A percentile compares a stretch with the other conserved stretches of the same genome.
Evolutionary conservation across 2,113 vertebrate species (phyloP).

Genomic region (Dromiciops gliroides): DNA sequence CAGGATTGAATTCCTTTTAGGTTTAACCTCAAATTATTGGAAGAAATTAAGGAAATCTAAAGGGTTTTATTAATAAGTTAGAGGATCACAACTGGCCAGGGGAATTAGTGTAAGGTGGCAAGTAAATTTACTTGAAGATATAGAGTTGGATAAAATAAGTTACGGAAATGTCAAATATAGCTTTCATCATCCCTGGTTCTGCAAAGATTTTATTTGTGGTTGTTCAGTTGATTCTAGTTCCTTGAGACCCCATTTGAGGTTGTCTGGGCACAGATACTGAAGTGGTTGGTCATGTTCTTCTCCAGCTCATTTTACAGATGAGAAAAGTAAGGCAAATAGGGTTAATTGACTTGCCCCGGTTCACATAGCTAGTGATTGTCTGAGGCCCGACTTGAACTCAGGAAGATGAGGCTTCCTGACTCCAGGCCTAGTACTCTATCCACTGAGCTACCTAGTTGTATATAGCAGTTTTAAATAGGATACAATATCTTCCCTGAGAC

Average conservation of each 20-base stretch:
- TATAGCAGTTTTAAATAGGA: neutral
- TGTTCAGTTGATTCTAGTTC: neutral
- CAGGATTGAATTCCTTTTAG: conserved; percentile 54
- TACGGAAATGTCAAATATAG: conserved; percentile 23
- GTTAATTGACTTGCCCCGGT: neutral
- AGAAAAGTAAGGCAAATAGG: neutral
- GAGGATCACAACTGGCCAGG: neutral
- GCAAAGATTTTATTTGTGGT: neutral
- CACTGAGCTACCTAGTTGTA: neutral
- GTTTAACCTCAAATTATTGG: conserved; percentile 57
- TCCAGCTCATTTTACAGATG: neutral
- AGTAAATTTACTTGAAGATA: conserved; percentile 58
- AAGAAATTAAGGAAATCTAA: conserved; percentile 25
- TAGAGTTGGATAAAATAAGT: neutral
- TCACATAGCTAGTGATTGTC: neutral
- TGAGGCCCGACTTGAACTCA: neutral
- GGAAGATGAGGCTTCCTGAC: neutral
- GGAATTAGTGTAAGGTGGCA: neutral
- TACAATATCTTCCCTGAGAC: neutral
- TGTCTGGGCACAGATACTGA: neutral
- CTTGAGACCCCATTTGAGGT: neutral
- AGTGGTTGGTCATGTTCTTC: neutral
- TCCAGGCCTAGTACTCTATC: neutral
- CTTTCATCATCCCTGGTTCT: neutral
- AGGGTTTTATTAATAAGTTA: neutral